Evolutionary conservation across 2,113 vertebrate genomes (phyloP).

Genomic region (Thermophis baileyi): DNA sequence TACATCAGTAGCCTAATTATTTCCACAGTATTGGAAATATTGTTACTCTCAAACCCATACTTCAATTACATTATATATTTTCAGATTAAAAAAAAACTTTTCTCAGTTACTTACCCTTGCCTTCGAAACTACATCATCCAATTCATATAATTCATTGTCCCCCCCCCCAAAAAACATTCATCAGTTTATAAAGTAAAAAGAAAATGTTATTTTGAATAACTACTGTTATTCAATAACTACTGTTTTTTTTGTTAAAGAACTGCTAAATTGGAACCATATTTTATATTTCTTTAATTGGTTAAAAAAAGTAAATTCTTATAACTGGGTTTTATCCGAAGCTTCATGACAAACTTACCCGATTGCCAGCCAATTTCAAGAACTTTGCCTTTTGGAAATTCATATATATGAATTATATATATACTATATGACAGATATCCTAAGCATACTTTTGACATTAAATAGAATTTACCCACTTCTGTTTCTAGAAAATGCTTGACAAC

Average conservation of each 20-base stretch:
- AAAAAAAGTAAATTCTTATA: slow-evolving; percentile 10
- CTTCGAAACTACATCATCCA: background rate
- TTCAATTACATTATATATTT: background rate
- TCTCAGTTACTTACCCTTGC: background rate
- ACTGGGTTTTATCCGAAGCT: background rate
- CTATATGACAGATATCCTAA: slow-evolving; percentile 64
- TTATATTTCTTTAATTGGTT: slow-evolving; percentile 12
- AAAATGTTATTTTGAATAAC: background rate
- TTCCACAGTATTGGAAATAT: background rate
- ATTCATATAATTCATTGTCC: background rate
- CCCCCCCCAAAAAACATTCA: background rate
- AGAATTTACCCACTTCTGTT: slow-evolving; percentile 63
- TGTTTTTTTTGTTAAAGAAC: background rate
- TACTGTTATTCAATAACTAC: background rate
- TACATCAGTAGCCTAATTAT: background rate
- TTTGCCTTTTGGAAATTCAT: slow-evolving; percentile 40
- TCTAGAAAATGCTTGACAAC: slow-evolving; percentile 57
- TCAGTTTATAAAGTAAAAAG: background rate
- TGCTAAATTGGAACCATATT: background rate
- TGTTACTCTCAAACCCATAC: background rate
- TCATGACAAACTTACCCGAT: slow-evolving; percentile 37
- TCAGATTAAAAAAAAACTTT: background rate
- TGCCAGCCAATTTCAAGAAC: slow-evolving; percentile 36
- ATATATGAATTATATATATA: slow-evolving; percentile 52
- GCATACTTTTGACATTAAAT: slow-evolving; percentile 71